phyloP scores from a whole-genome alignment of 2,113 vertebrate genomes.

The Sander lucioperca region DNA sequence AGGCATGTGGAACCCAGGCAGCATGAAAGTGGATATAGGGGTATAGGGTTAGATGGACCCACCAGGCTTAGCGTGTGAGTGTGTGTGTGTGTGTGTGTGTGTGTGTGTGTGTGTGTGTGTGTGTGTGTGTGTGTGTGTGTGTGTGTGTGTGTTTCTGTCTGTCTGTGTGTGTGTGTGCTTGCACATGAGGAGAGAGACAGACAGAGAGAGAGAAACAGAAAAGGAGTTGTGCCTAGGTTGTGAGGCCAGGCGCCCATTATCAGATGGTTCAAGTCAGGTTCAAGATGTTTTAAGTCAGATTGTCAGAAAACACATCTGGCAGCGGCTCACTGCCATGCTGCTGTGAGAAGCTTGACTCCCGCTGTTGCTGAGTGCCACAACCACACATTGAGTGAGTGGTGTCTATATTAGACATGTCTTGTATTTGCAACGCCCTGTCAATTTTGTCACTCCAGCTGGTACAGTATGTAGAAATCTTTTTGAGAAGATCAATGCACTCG shows the following conservation, averaged over 20 bases:
- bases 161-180: neutral
- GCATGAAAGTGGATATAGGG: constrained; percentile 75
- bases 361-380: constrained; percentile 19
- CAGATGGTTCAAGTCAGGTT: constrained; percentile 58
- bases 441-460: neutral
- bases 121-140: constrained; percentile 19
- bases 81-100: constrained; percentile 25
- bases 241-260: constrained; percentile 33
- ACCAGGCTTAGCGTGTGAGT: constrained; percentile 39
- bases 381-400: neutral
- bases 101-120: constrained; percentile 19
- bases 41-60: constrained; percentile 61
- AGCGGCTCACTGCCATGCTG: constrained; percentile 14
- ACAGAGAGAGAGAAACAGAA: neutral
- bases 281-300: constrained; percentile 58
- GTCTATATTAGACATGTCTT: constrained; percentile 16
- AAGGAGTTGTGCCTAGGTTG: constrained; percentile 7
- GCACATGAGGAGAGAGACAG: constrained; percentile 11
- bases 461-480: constrained; percentile 11
- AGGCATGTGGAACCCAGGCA: constrained; percentile 77
- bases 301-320: constrained; percentile 65
- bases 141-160: too few species aligned
- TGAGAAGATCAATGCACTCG: neutral
- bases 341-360: constrained; percentile 14
- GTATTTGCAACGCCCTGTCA: constrained; percentile 25